phyloP scores from a whole-genome alignment of 2,113 vertebrate genomes.

The Syrrhaptes paradoxus region DNA sequence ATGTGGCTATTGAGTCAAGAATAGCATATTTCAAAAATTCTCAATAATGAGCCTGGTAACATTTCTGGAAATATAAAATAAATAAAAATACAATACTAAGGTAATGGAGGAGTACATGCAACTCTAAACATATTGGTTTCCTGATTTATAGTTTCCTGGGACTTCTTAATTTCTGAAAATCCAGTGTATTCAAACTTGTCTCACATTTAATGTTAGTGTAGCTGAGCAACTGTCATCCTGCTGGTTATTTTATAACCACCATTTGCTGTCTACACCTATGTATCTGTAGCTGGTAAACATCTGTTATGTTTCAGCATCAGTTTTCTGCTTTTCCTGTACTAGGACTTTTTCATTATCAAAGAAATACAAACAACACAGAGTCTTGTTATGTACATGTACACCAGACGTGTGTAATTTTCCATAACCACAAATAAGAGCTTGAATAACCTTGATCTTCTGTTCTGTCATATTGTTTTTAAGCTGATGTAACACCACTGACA shows the following conservation, averaged over 20 bases:
- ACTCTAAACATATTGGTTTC: background rate
- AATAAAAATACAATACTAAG: background rate
- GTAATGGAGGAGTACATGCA: background rate
- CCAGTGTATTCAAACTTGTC: constrained; percentile 19
- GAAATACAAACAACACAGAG: constrained; percentile 10
- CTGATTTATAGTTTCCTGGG: background rate
- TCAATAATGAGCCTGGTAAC: background rate
- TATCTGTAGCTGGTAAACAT: constrained; percentile 44
- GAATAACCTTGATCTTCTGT: constrained; percentile 66
- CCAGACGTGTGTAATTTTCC: constrained; percentile 55
- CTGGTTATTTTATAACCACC: constrained; percentile 30
- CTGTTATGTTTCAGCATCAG: constrained; percentile 51
- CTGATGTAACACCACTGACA: constrained; percentile 64
- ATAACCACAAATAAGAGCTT: constrained; percentile 63
- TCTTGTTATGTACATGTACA: constrained; percentile 27
- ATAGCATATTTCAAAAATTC: constrained; percentile 1
- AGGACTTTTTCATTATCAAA: constrained; percentile 51
- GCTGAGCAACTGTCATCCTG: constrained; percentile 23
- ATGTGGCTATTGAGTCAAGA: background rate
- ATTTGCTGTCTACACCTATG: constrained; percentile 25
- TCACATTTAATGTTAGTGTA: constrained; percentile 37
- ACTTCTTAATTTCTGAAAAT: background rate
- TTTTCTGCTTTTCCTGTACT: background rate
- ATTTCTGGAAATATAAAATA: background rate
- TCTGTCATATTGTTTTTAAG: constrained; percentile 67